Base-by-base conservation (phyloP, 2,888 invertebrate species). In the Dinocampus coccinellae region DNA sequence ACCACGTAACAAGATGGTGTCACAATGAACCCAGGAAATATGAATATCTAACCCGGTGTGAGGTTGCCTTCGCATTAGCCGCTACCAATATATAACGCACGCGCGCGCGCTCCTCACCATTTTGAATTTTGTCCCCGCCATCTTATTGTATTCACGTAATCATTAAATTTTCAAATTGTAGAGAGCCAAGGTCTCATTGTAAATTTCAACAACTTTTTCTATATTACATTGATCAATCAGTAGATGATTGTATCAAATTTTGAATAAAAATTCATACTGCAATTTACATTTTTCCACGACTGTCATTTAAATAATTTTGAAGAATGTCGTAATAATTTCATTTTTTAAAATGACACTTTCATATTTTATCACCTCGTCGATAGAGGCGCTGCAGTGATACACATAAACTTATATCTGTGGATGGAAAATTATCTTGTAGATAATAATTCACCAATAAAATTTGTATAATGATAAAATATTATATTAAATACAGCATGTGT, bases 1-100 rank as follows among this genome's bases (percentile, higher is more conserved):
- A 63, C 42, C 61, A 61, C 58, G 60, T 69, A 13, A 71, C 73
- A 73, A 73, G 61, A 73, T 73, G 73, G 73, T 65, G 70, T 61
- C 42, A 57, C 42, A 42, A 16, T 42, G 42, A 42, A 42, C 13
- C 13, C 42, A 42, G 7, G 36, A 42, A 13, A 42, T 9, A 13
- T 42, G 36, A 11, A 36, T 36, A 36, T 36, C 36, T 13, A 13
- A 1, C 11, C 36, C 36, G 36, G 36, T 36, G 7, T 36, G 36
- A 11, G 11, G 26, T 24, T 24, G 55, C 55, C 10, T 11, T 6
- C 24, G 11, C 55, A 55, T 24, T 11, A 10, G 26, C 22, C 24
- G 47, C 3, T 16, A 47, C 47, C n/a, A n/a, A n/a, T n/a, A n/a
- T n/a, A n/a, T n/a, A n/a, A n/a, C n/a, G n/a, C n/a, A n/a, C n/a